Evolutionary conservation across 2,113 vertebrate species (phyloP).

Genomic region (Chamaetylas fuelleborni): DNA sequence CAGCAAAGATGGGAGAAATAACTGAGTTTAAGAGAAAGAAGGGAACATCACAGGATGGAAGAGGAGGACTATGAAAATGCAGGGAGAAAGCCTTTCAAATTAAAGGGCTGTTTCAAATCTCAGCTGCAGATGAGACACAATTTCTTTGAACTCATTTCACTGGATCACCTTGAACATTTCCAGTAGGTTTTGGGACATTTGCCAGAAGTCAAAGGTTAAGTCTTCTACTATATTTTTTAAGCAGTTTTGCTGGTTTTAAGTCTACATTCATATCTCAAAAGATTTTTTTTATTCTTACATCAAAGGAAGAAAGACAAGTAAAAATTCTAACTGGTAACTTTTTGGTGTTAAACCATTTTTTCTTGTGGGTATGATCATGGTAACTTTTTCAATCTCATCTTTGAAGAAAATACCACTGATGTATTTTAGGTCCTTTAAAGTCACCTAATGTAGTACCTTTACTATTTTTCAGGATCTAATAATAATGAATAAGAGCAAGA

Average conservation of each 20-base stretch:
- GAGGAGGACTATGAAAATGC: background rate
- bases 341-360: background rate
- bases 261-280: background rate
- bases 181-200: background rate
- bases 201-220: conserved; percentile 19
- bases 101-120: background rate
- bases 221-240: background rate
- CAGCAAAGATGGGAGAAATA: background rate
- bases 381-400: conserved; percentile 12
- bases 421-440: conserved; percentile 20
- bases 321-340: conserved; percentile 9
- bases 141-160: conserved; percentile 8
- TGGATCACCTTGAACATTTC: background rate
- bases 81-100: background rate
- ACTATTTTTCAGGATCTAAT: background rate
- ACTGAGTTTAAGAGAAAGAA: background rate
- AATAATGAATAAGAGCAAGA: background rate
- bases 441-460: background rate
- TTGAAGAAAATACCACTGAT: conserved; percentile 43
- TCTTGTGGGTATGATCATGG: background rate
- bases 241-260: conserved; percentile 21
- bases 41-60: background rate
- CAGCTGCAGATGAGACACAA: background rate
- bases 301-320: conserved; percentile 38
- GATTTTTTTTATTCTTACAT: background rate